Evolutionary conservation across 2,888 invertebrate genomes (phyloP).

Genomic region (Cerceris rybyensis): DNA sequence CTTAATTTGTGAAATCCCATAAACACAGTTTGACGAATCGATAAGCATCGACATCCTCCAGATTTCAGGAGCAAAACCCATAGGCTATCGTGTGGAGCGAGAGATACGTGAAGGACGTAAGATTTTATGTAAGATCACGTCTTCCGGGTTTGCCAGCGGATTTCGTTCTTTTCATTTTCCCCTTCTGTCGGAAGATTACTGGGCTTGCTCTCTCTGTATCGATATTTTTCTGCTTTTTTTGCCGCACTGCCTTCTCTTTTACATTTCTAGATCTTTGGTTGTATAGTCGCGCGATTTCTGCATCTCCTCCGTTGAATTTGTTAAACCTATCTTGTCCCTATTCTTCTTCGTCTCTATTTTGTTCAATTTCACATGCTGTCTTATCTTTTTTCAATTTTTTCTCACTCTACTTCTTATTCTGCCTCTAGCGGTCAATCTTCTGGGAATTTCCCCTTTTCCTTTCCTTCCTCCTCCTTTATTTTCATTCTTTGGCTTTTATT

Average conservation of each 20-base stretch:
- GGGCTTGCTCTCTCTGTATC: slow-evolving; percentile 40
- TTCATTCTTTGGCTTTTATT: no score
- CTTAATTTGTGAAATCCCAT: no score
- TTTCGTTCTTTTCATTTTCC: slow-evolving; percentile 33
- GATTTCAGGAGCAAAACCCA: neutral
- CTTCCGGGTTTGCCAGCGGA: slow-evolving; percentile 19
- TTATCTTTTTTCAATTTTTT: no score
- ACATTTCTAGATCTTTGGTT: no score
- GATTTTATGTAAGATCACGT: neutral
- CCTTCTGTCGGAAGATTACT: slow-evolving; percentile 16
- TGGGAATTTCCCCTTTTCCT: neutral
- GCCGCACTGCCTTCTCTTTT: no score
- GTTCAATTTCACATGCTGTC: no score
- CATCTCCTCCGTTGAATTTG: no score
- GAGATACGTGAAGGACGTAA: neutral
- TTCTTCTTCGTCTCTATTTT: no score
- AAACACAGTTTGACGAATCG: no score
- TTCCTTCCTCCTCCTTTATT: neutral
- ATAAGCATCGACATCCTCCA: neutral
- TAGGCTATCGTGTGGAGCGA: neutral
- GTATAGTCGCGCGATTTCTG: no score
- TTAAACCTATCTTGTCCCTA: no score
- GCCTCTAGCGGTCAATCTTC: neutral
- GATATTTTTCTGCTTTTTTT: neutral
- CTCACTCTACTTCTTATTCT: no score